Conservation (phyloP, 2,113 vertebrate species). For the Isurus oxyrinchus region DNA sequence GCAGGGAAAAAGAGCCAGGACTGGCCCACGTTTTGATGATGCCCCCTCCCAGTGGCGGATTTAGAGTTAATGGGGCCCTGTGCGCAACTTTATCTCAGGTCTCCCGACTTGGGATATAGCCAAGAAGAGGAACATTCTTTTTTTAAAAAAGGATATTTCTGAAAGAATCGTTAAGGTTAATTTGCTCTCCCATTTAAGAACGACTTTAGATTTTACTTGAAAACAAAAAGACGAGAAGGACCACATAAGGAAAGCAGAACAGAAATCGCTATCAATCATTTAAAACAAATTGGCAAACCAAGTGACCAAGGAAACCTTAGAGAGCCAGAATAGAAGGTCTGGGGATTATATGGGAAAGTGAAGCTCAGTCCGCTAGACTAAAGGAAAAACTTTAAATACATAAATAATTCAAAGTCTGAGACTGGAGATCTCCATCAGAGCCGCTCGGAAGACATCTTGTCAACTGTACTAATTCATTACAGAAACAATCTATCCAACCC, state of each 20-base stretch:
- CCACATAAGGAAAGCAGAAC: background rate
- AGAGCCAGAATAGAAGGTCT: background rate
- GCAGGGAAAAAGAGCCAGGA: too few relatives aligned
- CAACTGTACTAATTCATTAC: background rate
- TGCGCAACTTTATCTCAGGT: too few relatives aligned
- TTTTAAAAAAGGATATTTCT: background rate
- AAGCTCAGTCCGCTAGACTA: background rate
- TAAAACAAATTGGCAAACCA: constrained; percentile 13
- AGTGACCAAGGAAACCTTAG: background rate
- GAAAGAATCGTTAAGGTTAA: background rate
- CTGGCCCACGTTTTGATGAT: too few relatives aligned
- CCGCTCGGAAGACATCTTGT: background rate
- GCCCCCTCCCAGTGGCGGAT: too few relatives aligned
- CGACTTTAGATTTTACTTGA: background rate
- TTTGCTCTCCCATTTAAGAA: background rate
- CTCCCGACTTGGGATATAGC: too few relatives aligned
- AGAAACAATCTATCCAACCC: background rate
- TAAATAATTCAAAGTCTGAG: background rate
- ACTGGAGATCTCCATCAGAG: background rate
- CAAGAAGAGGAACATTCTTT: too few relatives aligned
- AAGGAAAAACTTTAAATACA: background rate
- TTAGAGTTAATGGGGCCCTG: too few relatives aligned
- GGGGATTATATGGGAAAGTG: background rate
- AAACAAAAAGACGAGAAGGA: background rate
- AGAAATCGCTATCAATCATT: background rate